Evolutionary conservation across 2,113 vertebrate genomes (phyloP).

Genomic region (Archocentrus centrarchus): DNA sequence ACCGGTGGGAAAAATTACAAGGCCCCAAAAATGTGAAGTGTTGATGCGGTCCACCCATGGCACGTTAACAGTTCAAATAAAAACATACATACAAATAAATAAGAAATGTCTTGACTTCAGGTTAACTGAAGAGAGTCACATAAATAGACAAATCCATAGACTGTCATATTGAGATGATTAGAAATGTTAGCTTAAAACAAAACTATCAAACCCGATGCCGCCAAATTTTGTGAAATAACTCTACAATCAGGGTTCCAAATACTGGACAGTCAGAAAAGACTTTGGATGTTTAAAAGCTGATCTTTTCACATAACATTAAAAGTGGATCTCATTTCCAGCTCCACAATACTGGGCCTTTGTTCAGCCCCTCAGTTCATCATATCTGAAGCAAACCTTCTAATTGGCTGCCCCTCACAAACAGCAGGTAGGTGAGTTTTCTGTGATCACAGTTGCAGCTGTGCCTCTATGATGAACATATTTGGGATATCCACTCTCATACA

Average conservation of each 20-base stretch:
- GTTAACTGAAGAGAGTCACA: neutral
- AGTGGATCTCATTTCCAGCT: neutral
- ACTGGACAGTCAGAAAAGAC: neutral
- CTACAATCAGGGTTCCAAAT: neutral
- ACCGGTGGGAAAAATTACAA: neutral
- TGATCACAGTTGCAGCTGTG: neutral
- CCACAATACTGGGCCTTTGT: neutral
- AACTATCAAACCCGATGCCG: too few relatives aligned
- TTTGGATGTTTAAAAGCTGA: neutral
- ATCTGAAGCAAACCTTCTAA: neutral
- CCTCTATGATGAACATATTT: neutral
- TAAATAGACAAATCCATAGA: neutral
- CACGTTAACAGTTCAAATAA: neutral
- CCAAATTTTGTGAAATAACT: too few relatives aligned
- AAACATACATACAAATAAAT: neutral
- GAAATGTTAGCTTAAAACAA: neutral
- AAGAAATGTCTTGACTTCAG: neutral
- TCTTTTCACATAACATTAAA: neutral
- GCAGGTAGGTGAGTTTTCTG: neutral
- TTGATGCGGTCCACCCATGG: fast-evolving
- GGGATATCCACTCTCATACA: neutral
- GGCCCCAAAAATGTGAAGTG: neutral
- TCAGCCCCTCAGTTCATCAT: neutral
- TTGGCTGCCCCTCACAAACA: neutral
- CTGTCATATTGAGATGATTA: neutral